Conservation (phyloP, 2,113 vertebrate species). For the Odontophorus gujanensis region DNA sequence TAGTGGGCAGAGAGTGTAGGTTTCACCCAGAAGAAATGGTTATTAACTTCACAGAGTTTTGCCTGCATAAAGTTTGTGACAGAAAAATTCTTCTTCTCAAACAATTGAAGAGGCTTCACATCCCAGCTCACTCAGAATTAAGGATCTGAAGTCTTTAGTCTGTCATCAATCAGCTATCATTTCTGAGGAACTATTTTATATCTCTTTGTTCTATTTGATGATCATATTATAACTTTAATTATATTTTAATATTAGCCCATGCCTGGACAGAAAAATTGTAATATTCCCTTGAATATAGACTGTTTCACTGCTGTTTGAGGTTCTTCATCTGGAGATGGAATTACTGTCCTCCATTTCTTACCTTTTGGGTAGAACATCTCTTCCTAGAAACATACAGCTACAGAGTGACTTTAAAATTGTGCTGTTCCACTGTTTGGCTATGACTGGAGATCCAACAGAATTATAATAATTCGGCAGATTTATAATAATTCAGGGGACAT, state of each 20-base stretch:
- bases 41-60: background rate
- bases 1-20: background rate
- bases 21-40: background rate
- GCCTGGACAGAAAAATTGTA: background rate
- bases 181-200: background rate
- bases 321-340: background rate
- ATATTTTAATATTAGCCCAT: background rate
- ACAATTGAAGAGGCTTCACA: background rate
- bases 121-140: background rate
- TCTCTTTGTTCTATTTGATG: background rate
- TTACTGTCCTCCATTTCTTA: background rate
- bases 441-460: background rate
- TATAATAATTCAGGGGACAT: background rate
- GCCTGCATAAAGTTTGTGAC: background rate
- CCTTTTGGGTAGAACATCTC: background rate
- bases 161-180: background rate
- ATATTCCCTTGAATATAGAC: background rate
- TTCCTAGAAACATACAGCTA: background rate
- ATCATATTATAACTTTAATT: background rate
- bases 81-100: background rate
- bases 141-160: background rate
- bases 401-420: background rate
- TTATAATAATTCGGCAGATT: background rate
- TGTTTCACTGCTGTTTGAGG: background rate
- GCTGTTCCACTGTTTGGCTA: background rate